Base-by-base conservation (phyloP, 2,888 invertebrate genomes). In the Campopleginae sp. region DNA sequence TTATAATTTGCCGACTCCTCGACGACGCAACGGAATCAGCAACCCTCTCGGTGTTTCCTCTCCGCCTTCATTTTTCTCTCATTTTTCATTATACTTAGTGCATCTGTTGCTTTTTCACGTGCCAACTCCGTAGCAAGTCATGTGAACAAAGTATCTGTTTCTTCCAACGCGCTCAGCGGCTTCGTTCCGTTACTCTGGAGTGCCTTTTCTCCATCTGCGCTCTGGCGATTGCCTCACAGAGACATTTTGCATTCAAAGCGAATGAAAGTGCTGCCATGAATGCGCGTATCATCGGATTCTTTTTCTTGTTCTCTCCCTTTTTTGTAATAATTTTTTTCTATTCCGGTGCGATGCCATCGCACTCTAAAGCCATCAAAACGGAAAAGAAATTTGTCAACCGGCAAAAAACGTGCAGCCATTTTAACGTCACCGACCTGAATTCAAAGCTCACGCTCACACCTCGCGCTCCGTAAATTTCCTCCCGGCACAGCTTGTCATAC, bases 341-440 rank as follows among this genome's bases (percentile, higher is more conserved):
- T 75, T 65, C 44, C n/a, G 46, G 27, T 23, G 14, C 19, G 31
- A 23, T 54, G 54, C 46, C 63, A 31, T 70, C 44, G 33, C 58
- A 38, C 46, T 33, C 68, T 33, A 14, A 27, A 14, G 8, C 75
- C 42, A 19, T n/a, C 19, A 58, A 58, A 75, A 54, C 46, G 42
- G 17, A 63, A 23, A 68, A 74, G 58, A 58, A 27, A 58, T 27
- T 58, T 58, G 27, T 58, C 54, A 63, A 27, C 31, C 46, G n/a
- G n/a, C 14, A 31, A 14, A 58, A 58, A 58, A 58, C 14, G 58
- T 65, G 54, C 33, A 54, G 33, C 17, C 61, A 74, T 68, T 74
- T 54, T 46, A 66, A 70, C 51, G 48, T 17, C 68, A 2, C 71
- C 58, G 84, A 80, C 71, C 80, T 54, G 76, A 71, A 79, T 83